Conservation (phyloP, 2,113 vertebrate species). For the Myotis lucifugus region DNA sequence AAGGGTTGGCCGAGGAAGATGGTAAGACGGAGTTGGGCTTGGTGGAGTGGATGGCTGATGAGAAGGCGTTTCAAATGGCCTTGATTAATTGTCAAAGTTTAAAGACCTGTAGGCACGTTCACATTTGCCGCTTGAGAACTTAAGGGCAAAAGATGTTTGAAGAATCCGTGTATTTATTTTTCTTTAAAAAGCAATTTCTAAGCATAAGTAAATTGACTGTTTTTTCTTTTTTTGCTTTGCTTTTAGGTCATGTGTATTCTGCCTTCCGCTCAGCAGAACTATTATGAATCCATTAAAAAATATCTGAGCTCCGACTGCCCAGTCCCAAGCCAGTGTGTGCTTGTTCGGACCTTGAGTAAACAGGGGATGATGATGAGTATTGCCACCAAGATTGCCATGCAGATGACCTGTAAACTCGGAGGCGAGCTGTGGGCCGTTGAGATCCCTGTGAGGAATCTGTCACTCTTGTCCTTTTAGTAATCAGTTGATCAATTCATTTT, state of each 20-base stretch:
- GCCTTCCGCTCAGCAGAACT: constrained; percentile 76
- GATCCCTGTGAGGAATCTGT: constrained; percentile 80
- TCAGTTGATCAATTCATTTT: neutral
- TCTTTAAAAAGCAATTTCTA: neutral
- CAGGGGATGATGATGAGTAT: constrained; percentile 78
- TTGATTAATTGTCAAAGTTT: neutral
- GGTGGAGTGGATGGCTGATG: neutral
- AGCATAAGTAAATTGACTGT: neutral
- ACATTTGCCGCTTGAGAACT: neutral
- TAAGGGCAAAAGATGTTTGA: neutral
- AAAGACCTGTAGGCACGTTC: neutral
- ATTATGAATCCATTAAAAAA: constrained; percentile 82
- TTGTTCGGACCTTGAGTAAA: constrained; percentile 73
- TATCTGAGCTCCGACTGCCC: constrained; percentile 75
- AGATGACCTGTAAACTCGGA: constrained; percentile 81
- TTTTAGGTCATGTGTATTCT: constrained; percentile 83
- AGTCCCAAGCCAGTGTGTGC: constrained; percentile 82
- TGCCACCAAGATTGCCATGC: constrained; percentile 80
- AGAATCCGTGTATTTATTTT: neutral
- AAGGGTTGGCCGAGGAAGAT: neutral
- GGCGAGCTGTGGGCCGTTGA: constrained; percentile 84
- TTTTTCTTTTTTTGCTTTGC: neutral
- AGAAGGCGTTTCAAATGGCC: neutral
- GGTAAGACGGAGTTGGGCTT: neutral
- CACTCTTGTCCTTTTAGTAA: neutral